Evolutionary conservation across 2,888 invertebrate species (phyloP).

Genomic region (Volucella inflata): DNA sequence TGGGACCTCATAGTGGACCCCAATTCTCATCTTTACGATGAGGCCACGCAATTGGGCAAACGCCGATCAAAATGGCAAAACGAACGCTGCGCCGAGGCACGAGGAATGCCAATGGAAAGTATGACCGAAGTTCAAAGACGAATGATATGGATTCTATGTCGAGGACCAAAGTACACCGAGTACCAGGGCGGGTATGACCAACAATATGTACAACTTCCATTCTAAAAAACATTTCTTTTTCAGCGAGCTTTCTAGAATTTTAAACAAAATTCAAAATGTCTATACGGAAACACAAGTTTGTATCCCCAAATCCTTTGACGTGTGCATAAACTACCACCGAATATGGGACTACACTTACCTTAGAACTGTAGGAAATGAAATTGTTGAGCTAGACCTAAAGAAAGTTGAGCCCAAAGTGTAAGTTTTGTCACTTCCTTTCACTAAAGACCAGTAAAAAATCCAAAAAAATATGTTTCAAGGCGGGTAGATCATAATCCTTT

Average conservation of each 20-base stretch:
- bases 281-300: slow-evolving; percentile 87
- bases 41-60: slow-evolving; percentile 76
- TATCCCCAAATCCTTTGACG: slow-evolving; percentile 81
- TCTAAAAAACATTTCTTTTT: slow-evolving; percentile 69
- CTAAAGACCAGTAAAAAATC: neutral
- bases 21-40: slow-evolving; percentile 58
- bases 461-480: slow-evolving; percentile 27
- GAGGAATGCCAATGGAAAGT: slow-evolving; percentile 71
- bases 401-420: slow-evolving; percentile 75
- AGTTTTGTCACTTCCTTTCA: neutral
- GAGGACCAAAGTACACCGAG: slow-evolving; percentile 86
- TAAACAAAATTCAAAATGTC: slow-evolving; percentile 85
- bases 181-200: slow-evolving; percentile 84
- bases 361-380: slow-evolving; percentile 62
- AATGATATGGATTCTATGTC: slow-evolving; percentile 86
- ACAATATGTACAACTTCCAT: neutral
- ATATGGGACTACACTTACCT: slow-evolving; percentile 78
- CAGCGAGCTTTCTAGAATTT: slow-evolving; percentile 84
- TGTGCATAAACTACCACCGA: slow-evolving; percentile 80
- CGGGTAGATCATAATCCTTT: slow-evolving; percentile 66
- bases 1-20: slow-evolving; percentile 77
- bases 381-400: slow-evolving; percentile 70
- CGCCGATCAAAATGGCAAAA: slow-evolving; percentile 82
- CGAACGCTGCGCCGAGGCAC: slow-evolving; percentile 79
- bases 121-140: slow-evolving; percentile 81